These are phyloP conservation scores for Caloenas nicobarica DNA, from an alignment of 2,113 vertebrate species.

Conservation along the genomic window DNA sequence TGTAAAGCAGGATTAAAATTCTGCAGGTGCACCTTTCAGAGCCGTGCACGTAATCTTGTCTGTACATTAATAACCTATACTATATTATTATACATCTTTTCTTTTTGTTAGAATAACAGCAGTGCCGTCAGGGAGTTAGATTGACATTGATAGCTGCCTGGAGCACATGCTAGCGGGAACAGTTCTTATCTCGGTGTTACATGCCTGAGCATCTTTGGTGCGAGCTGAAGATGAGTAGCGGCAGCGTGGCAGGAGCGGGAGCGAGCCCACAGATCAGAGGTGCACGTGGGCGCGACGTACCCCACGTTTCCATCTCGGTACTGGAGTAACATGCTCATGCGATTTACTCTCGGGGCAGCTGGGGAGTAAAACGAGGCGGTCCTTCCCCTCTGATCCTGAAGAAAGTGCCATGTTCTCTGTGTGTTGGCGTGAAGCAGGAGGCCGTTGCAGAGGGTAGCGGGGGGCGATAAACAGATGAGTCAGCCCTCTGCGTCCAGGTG, in stretches of 20 bases:
- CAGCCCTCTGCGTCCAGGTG: slow-evolving; percentile 18
- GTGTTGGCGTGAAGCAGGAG: not conserved
- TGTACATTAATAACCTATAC: not conserved
- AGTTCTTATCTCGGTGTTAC: not conserved
- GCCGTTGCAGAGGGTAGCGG: not conserved
- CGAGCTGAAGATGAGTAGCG: not conserved
- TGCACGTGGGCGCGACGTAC: fast-evolving
- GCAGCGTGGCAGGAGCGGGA: not conserved
- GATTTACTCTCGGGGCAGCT: not conserved
- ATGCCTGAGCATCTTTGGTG: not conserved
- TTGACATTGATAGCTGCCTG: slow-evolving; percentile 27
- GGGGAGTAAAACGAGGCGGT: not conserved
- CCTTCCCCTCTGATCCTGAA: fast-evolving
- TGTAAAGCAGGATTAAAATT: not conserved
- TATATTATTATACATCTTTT: not conserved
- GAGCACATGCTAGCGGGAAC: not conserved
- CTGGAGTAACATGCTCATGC: not conserved
- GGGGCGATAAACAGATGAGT: slow-evolving; percentile 57
- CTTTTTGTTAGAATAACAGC: not conserved
- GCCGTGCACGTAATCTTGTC: not conserved
- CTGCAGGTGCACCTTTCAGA: not conserved
- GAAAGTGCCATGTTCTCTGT: not conserved
- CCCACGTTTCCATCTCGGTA: fast-evolving
- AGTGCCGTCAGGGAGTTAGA: slow-evolving; percentile 8
- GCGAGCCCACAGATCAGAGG: not conserved